phyloP scores from a whole-genome alignment of 1,140 invertebrate species.

The Drosophila pachea region DNA sequence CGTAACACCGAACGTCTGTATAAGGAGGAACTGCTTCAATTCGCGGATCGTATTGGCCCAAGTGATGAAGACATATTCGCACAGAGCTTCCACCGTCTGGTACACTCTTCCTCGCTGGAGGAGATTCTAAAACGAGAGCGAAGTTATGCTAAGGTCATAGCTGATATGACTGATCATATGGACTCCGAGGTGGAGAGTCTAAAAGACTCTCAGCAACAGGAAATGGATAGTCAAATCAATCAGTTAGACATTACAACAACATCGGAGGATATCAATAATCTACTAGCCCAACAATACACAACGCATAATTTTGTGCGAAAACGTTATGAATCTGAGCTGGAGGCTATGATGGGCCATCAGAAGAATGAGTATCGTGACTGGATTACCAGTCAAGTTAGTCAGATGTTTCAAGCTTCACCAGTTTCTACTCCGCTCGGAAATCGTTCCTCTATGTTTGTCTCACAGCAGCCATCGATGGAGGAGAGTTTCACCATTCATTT shows the following conservation, averaged over 20 bases:
- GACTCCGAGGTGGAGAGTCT: slow-evolving; percentile 84
- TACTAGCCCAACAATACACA: slow-evolving; percentile 84
- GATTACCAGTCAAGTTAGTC: slow-evolving; percentile 81
- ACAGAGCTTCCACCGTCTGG: slow-evolving; percentile 88
- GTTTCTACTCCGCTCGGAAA: slow-evolving; percentile 74
- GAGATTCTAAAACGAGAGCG: slow-evolving; percentile 90
- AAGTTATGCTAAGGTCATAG: slow-evolving; percentile 86
- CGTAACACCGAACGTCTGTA: slow-evolving; percentile 85
- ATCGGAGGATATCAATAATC: slow-evolving; percentile 85
- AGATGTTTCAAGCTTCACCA: slow-evolving; percentile 70
- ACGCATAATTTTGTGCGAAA: slow-evolving; percentile 85
- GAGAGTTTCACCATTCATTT: slow-evolving; percentile 99
- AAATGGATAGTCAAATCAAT: slow-evolving; percentile 77
- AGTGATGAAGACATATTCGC: slow-evolving; percentile 90
- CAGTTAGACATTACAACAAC: slow-evolving; percentile 76
- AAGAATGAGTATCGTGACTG: slow-evolving; percentile 89
- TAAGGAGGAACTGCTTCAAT: slow-evolving; percentile 84
- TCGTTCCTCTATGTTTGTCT: slow-evolving; percentile 77
- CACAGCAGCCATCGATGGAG: slow-evolving; percentile 82
- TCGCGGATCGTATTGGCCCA: slow-evolving; percentile 84
- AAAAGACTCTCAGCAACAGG: slow-evolving; percentile 82
- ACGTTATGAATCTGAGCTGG: slow-evolving; percentile 89
- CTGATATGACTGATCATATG: slow-evolving; percentile 83
- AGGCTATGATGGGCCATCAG: slow-evolving; percentile 87
- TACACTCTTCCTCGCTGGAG: slow-evolving; percentile 88